These are phyloP conservation scores for Pristionchus mayeri DNA, from an alignment of 2,888 invertebrate genomes.

Conservation along the genomic window DNA sequence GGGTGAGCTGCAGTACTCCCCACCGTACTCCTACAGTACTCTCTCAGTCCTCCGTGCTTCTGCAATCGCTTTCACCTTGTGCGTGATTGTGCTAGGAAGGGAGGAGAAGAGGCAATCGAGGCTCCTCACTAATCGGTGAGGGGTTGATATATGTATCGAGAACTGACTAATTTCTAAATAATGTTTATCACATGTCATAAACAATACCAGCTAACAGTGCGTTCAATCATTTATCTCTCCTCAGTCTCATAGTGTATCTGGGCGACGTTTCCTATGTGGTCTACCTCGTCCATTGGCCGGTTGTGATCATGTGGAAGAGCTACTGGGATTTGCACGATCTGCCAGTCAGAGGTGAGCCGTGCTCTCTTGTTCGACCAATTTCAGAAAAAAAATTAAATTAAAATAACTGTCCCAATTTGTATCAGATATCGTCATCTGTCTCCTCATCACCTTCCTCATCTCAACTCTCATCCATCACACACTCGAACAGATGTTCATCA, in stretches of 20 bases:
- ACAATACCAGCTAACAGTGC: no score
- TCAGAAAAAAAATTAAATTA: neutral
- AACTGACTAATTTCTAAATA: no score
- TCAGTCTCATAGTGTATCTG: slow-evolving; percentile 28
- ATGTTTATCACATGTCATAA: no score
- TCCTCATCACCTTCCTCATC: slow-evolving; percentile 23
- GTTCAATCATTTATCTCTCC: neutral
- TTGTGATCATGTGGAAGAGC: slow-evolving; percentile 43
- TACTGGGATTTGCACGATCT: slow-evolving; percentile 15
- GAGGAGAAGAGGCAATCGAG: slow-evolving; percentile 3
- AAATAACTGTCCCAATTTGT: neutral
- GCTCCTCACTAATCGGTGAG: neutral
- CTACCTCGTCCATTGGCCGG: slow-evolving; percentile 44
- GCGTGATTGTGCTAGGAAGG: neutral
- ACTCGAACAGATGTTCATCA: slow-evolving; percentile 30
- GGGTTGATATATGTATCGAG: no score
- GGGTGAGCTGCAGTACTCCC: neutral
- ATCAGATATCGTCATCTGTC: slow-evolving; percentile 16
- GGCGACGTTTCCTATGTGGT: slow-evolving; percentile 33
- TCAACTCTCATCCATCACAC: slow-evolving; percentile 34
- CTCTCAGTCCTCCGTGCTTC: neutral
- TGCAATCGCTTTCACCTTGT: neutral
- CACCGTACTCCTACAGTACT: no score
- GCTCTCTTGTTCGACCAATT: no score
- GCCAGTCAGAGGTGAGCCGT: neutral